Percentiles rank a stretch among this genome's conserved stretches.
Conservation (phyloP, 2,888 invertebrate genomes). For the Tetranychus piercei region DNA sequence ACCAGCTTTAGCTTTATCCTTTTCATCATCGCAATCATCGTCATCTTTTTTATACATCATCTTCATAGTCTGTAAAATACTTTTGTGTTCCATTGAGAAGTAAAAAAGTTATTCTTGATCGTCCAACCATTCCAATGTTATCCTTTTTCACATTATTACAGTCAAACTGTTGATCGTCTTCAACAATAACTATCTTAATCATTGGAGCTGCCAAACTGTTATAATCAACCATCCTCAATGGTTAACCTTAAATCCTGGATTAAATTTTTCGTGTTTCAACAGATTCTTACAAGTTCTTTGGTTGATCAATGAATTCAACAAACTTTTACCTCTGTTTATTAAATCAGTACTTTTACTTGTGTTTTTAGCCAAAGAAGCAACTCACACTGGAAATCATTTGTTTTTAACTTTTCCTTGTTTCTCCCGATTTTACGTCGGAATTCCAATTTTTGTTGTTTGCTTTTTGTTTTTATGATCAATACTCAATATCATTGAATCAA, state of each 20-base stretch:
- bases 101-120: background rate
- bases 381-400: too few species aligned
- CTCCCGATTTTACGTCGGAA: background rate
- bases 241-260: background rate
- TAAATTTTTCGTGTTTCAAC: background rate
- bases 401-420: too few species aligned
- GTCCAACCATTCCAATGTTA: background rate
- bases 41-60: background rate
- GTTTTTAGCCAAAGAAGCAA: too few species aligned
- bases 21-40: background rate
- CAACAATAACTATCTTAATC: background rate
- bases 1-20: background rate
- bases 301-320: too few species aligned
- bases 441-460: background rate
- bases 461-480: background rate
- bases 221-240: background rate
- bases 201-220: background rate
- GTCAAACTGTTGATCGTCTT: too few species aligned
- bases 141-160: background rate
- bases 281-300: too few species aligned
- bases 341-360: too few species aligned
- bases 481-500: background rate
- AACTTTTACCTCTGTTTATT: too few species aligned
- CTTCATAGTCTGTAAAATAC: background rate
- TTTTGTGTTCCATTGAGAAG: background rate